These are phyloP conservation scores for Notarius lentiginosus DNA, from an alignment of 2,113 vertebrate genomes.

Conservation along the genomic window DNA sequence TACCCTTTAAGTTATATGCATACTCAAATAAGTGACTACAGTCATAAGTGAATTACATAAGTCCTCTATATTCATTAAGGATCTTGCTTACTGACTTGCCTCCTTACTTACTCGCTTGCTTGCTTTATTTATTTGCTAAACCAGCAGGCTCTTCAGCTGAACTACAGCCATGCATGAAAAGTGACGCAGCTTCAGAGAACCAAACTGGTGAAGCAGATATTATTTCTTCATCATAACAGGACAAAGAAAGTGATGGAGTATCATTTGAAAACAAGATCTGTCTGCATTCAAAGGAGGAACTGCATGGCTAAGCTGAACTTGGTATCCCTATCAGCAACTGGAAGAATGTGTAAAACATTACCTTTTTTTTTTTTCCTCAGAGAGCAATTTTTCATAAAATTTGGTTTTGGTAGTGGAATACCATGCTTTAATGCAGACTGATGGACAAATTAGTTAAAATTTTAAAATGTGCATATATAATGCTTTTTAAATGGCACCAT, in stretches of 20 bases:
- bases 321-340: neutral
- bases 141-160: too few species aligned
- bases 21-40: too few species aligned
- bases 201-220: too few species aligned
- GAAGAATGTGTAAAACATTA: neutral
- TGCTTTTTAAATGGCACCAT: neutral
- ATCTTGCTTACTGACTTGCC: too few species aligned
- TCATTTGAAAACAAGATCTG: neutral
- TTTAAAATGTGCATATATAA: neutral
- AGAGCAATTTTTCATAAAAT: neutral
- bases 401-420: neutral
- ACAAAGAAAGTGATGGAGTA: accelerated
- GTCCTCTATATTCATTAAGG: neutral
- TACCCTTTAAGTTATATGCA: too few species aligned
- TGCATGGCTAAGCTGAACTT: neutral
- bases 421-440: neutral
- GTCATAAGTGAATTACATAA: neutral
- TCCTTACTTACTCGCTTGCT: too few species aligned
- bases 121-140: too few species aligned
- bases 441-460: neutral
- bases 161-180: too few species aligned
- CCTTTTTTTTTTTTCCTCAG: too few species aligned
- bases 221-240: neutral
- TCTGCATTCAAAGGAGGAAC: neutral
- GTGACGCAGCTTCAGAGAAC: too few species aligned